Evolutionary conservation across 2,888 invertebrate species (phyloP).

Genomic region (Synergus gifuensis): DNA sequence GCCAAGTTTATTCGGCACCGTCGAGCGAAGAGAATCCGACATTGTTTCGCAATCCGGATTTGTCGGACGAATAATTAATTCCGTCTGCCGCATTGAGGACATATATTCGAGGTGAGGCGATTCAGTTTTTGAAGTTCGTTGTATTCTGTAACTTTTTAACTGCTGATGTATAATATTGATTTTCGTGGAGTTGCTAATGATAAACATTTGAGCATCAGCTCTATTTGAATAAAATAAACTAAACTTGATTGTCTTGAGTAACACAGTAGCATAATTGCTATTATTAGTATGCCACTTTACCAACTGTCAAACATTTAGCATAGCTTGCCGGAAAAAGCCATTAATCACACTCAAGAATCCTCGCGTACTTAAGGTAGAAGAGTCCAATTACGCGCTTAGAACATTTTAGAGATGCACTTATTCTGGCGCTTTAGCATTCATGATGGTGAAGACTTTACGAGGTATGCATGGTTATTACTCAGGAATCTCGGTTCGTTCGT

Average conservation of each 20-base stretch:
- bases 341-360: background rate
- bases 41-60: constrained; percentile 15
- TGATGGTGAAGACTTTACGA: constrained; percentile 35
- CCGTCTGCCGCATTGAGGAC: background rate
- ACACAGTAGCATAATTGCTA: background rate
- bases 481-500: constrained; percentile 25
- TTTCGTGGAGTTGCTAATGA: no score
- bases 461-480: constrained; percentile 28
- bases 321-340: background rate
- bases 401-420: constrained; percentile 19
- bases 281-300: constrained; percentile 1
- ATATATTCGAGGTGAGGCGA: background rate
- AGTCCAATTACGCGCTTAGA: constrained; percentile 17
- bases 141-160: background rate
- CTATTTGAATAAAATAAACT: no score
- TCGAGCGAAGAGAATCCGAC: constrained; percentile 18
- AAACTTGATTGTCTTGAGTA: background rate
- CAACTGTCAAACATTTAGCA: constrained; percentile 10
- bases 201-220: no score
- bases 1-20: constrained; percentile 23
- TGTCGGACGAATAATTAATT: constrained; percentile 21
- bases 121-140: background rate
- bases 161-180: background rate
- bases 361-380: constrained; percentile 6
- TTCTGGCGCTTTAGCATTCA: constrained; percentile 10